Percentiles rank a stretch among this genome's conserved stretches.
Evolutionary conservation across 2,888 invertebrate species (phyloP).

Genomic region (Troglohyphantes excavatus): DNA sequence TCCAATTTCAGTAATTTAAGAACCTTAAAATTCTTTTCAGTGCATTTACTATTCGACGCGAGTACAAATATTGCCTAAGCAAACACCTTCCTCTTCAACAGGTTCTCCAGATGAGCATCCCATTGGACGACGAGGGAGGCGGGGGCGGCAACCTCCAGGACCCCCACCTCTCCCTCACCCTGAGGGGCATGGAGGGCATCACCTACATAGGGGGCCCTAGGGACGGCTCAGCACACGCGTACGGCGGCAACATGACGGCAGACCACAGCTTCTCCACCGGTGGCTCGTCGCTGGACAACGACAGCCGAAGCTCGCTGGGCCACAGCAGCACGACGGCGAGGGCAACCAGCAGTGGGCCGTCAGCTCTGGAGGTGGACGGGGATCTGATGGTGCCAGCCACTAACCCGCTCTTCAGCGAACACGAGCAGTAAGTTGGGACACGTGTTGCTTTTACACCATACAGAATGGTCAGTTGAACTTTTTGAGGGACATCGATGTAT

Average conservation of each 20-base stretch:
- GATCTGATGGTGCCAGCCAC: constrained; percentile 68
- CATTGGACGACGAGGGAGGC: constrained; percentile 89
- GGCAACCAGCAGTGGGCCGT: constrained; percentile 28
- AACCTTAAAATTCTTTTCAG: no score
- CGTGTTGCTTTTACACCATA: no score
- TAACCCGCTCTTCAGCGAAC: constrained; percentile 74
- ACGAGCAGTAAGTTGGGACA: constrained; percentile 72
- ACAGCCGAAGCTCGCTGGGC: constrained; percentile 68
- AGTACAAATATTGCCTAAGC: no score
- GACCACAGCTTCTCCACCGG: constrained; percentile 66
- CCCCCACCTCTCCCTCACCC: constrained; percentile 63
- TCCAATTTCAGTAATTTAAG: no score
- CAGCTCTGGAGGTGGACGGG: constrained; percentile 35
- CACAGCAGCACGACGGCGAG: constrained; percentile 52
- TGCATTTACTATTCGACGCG: no score
- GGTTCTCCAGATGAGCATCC: constrained; percentile 95
- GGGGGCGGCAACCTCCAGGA: constrained; percentile 83
- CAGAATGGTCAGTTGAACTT: no score
- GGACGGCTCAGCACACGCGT: constrained; percentile 63
- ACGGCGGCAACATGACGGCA: constrained; percentile 41
- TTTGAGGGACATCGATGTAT: no score
- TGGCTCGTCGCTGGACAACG: constrained; percentile 53
- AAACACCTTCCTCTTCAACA: constrained; percentile 77
- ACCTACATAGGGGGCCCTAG: constrained; percentile 88
- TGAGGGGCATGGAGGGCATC: constrained; percentile 88